Evolutionary conservation across 2,888 invertebrate species (phyloP).

Genomic region (Campopleginae sp.): DNA sequence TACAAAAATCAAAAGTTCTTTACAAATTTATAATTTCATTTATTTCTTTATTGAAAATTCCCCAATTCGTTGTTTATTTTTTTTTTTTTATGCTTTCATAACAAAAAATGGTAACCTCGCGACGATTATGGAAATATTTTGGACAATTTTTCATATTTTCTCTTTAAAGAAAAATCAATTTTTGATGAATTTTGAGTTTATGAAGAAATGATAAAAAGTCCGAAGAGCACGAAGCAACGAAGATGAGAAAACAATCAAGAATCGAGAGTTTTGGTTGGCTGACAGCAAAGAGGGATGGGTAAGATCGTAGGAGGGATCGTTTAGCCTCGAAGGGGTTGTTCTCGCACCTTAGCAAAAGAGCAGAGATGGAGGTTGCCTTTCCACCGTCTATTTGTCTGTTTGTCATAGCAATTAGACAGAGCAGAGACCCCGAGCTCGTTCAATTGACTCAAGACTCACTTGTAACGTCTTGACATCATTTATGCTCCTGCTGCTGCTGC

Average conservation of each 20-base stretch:
- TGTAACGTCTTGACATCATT: conserved; percentile 71
- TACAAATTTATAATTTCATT: neutral
- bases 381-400: conserved; percentile 76
- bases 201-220: neutral
- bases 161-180: neutral
- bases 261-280: conserved; percentile 26
- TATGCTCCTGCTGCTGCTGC: conserved; percentile 37
- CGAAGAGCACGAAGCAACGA: too few relatives aligned
- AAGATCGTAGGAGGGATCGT: conserved; percentile 41
- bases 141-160: too few relatives aligned
- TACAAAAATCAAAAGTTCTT: neutral
- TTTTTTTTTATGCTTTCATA: neutral
- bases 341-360: conserved; percentile 48
- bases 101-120: too few relatives aligned
- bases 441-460: conserved; percentile 71
- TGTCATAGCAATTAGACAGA: conserved; percentile 76
- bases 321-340: conserved; percentile 61
- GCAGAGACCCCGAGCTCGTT: conserved; percentile 70
- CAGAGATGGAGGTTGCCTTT: conserved; percentile 42
- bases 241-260: neutral
- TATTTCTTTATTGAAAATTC: neutral
- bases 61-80: neutral
- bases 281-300: neutral
- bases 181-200: neutral
- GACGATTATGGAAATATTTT: too few relatives aligned